A percentile compares a stretch with the other conserved stretches of the same genome.
These are phyloP conservation scores for Diadumene lineata DNA, from an alignment of 92 coral and sea anemone genomes.

Conservation along the genomic window DNA sequence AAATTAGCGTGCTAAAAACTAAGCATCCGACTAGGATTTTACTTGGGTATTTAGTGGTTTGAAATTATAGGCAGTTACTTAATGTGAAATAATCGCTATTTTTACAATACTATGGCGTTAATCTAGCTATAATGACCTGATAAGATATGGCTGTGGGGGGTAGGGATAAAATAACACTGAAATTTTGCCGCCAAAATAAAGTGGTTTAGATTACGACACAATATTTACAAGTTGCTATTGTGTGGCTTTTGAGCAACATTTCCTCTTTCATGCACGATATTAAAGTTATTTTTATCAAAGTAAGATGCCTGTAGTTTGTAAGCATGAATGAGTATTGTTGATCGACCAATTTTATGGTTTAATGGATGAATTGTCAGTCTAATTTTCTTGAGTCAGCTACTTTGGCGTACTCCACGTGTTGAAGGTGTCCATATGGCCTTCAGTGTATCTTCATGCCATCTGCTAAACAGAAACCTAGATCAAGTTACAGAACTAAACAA, in stretches of 20 bases:
- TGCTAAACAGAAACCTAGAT: conserved; percentile 17
- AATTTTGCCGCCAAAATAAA: conserved; percentile 47
- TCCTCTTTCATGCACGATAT: background rate
- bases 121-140: conserved; percentile 36
- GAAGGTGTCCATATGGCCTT: conserved; percentile 35
- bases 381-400: conserved; percentile 25
- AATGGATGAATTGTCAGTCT: conserved; percentile 26
- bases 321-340: background rate
- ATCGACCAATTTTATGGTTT: conserved; percentile 31
- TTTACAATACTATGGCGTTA: conserved; percentile 25
- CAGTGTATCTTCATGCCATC: conserved; percentile 27
- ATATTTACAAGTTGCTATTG: background rate
- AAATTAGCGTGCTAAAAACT: background rate
- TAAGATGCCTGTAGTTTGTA: background rate
- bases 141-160: conserved; percentile 35
- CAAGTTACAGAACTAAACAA: conserved; percentile 23
- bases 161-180: background rate
- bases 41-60: conserved; percentile 6
- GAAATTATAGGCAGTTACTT: background rate
- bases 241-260: background rate
- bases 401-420: conserved; percentile 39
- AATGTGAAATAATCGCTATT: conserved; percentile 17
- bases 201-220: background rate
- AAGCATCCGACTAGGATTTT: background rate
- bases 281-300: background rate